These are phyloP conservation scores for Limosa lapponica DNA, from an alignment of 2,797 vertebrate species.

Conservation along the genomic window DNA sequence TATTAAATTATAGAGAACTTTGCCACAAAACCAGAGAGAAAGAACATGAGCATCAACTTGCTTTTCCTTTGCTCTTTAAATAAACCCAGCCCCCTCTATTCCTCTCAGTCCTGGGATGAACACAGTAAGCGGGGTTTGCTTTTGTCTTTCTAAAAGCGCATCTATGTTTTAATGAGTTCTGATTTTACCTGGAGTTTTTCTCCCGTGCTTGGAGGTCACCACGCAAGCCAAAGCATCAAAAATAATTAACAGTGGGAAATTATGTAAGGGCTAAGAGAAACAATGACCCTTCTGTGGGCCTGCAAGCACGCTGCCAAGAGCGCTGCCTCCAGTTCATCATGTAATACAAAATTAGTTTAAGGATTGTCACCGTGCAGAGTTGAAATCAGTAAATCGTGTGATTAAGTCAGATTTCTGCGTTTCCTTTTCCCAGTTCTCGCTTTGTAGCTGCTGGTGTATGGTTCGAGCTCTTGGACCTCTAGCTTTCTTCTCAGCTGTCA, in stretches of 20 bases:
- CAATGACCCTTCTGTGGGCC: slow-evolving; percentile 45
- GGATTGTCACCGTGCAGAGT: background rate
- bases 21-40: background rate
- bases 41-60: background rate
- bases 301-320: background rate
- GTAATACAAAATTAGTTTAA: background rate
- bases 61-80: background rate
- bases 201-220: background rate
- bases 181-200: slow-evolving; percentile 20
- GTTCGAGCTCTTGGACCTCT: background rate
- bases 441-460: background rate
- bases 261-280: slow-evolving; percentile 16
- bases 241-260: slow-evolving; percentile 41
- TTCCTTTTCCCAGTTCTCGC: background rate
- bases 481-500: background rate
- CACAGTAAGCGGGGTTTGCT: background rate
- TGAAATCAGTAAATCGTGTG: background rate
- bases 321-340: background rate
- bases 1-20: background rate
- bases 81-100: background rate
- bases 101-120: background rate
- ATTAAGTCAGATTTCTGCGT: background rate
- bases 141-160: background rate
- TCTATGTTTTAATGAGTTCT: background rate
- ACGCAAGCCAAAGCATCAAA: background rate